Percentiles rank a stretch among this genome's conserved stretches.
These are phyloP conservation scores for Augochlora pura DNA, from an alignment of 1,140 invertebrate genomes.

Conservation along the genomic window DNA sequence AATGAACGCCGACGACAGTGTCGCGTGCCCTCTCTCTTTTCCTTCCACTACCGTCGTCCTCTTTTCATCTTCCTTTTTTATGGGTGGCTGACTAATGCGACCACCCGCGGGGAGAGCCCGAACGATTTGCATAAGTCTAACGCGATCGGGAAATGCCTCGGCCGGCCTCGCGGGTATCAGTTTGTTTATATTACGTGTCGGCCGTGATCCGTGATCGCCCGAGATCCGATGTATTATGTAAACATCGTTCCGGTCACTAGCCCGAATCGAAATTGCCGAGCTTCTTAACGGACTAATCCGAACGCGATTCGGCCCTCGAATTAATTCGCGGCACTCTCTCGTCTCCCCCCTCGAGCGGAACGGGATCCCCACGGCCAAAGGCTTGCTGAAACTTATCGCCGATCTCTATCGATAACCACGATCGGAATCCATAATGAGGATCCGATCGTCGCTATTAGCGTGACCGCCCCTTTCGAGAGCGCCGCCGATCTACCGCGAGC, in stretches of 20 bases:
- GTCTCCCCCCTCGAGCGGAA: constrained; percentile 12
- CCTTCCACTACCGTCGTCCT: no score
- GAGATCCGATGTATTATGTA: constrained; percentile 6
- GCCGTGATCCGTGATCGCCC: not conserved
- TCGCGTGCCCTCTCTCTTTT: not conserved
- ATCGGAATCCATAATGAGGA: constrained; percentile 64
- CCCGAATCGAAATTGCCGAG: not conserved
- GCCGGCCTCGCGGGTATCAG: not conserved
- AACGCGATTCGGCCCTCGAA: constrained; percentile 22
- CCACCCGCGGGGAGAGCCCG: not conserved
- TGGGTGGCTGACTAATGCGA: constrained; percentile 12
- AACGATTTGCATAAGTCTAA: constrained; percentile 38
- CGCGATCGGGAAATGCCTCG: not conserved
- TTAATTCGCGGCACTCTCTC: constrained; percentile 35
- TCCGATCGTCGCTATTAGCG: constrained; percentile 55
- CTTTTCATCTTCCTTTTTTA: constrained; percentile 5
- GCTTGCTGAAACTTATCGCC: constrained; percentile 35
- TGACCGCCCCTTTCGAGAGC: constrained; percentile 33
- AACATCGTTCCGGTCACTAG: constrained; percentile 18
- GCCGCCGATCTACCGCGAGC: constrained; percentile 2
- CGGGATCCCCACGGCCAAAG: not conserved
- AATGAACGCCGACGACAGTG: constrained; percentile 16
- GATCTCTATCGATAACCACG: constrained; percentile 52
- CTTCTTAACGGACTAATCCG: constrained; percentile 32
- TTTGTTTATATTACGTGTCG: constrained; percentile 12